Conservation (phyloP, 2,113 vertebrate species). For the Plectropomus leopardus region DNA sequence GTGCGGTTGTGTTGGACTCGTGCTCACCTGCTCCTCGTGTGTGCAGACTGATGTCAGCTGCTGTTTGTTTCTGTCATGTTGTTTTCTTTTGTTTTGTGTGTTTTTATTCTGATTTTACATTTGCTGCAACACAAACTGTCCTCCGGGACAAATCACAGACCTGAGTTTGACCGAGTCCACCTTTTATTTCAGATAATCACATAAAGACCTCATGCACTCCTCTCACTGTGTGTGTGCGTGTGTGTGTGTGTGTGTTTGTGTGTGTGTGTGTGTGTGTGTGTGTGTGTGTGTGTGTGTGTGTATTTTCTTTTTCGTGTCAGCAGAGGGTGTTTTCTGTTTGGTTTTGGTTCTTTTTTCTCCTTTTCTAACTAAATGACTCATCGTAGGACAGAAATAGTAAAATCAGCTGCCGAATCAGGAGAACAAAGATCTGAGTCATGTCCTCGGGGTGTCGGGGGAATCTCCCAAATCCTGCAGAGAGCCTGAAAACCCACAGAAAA, state of each 20-base stretch:
- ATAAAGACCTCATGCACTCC: not conserved
- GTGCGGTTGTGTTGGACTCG: too few species aligned
- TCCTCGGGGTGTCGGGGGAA: not conserved
- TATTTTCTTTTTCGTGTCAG: constrained; percentile 18
- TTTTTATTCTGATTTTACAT: too few species aligned
- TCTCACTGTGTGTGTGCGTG: not conserved
- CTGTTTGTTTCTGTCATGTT: too few species aligned
- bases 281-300: not conserved
- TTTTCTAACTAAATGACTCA: constrained; percentile 29
- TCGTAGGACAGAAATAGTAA: not conserved
- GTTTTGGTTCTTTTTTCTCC: not conserved
- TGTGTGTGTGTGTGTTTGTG: not conserved
- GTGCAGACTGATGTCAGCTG: too few species aligned
- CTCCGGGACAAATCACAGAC: too few species aligned
- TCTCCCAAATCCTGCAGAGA: not conserved
- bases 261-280: not conserved
- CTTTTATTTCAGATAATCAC: too few species aligned
- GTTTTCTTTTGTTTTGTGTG: too few species aligned
- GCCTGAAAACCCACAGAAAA: not conserved
- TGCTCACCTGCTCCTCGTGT: too few species aligned
- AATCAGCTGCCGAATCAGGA: constrained; percentile 8
- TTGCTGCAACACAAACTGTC: too few species aligned
- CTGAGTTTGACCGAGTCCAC: too few species aligned
- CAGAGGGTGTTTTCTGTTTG: constrained; percentile 26
- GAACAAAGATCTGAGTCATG: not conserved